A percentile compares a stretch with the other conserved stretches of the same genome.
Conservation (phyloP, 2,113 vertebrate genomes). For the Colaptes auratus region DNA sequence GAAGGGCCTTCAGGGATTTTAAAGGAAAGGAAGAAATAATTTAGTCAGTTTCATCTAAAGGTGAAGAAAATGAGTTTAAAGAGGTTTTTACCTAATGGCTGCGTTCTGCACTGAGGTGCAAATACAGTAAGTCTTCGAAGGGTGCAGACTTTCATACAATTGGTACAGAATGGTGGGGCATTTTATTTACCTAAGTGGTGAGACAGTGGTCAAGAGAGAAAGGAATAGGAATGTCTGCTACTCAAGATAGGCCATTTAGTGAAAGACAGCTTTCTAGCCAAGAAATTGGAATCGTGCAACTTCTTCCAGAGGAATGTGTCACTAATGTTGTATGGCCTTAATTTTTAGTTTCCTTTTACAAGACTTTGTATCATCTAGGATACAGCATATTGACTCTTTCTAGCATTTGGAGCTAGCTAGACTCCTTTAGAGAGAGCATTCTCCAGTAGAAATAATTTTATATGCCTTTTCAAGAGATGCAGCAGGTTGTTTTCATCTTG, state of each 20-base stretch:
- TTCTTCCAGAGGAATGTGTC: neutral
- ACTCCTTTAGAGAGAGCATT: neutral
- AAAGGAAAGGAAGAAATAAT: neutral
- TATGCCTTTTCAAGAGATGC: neutral
- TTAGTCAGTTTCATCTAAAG: neutral
- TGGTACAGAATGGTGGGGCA: neutral
- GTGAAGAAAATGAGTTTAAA: neutral
- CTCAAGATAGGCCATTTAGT: neutral
- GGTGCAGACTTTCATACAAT: neutral
- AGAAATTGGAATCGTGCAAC: neutral
- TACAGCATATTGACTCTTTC: neutral
- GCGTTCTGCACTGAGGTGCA: neutral
- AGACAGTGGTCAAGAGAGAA: neutral
- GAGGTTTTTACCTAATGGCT: neutral
- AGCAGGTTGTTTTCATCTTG: neutral
- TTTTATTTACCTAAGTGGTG: neutral
- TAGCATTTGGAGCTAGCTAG: neutral
- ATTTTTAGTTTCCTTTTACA: neutral
- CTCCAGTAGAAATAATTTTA: neutral
- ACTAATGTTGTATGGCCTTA: neutral
- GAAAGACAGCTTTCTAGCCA: neutral
- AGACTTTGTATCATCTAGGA: neutral
- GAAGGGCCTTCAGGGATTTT: neutral
- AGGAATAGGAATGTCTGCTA: neutral
- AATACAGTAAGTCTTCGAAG: neutral